Conservation (phyloP, 2,888 invertebrate genomes). For the Tupiocoris notatus region DNA sequence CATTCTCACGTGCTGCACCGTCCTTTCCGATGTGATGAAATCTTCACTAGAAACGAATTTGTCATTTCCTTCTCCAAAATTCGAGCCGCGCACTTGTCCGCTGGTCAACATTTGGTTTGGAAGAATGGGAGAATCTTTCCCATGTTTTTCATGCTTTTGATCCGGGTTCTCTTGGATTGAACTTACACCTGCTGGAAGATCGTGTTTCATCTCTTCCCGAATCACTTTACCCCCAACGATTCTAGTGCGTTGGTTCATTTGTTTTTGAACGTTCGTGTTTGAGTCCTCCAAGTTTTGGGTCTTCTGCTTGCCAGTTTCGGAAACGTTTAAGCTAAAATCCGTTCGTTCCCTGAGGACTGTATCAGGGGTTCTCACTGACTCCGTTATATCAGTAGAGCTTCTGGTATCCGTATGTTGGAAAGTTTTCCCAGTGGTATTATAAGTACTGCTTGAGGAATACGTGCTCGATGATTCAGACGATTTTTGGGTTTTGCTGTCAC, state of each 20-base stretch:
- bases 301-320: too few species aligned
- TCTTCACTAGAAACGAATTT: background rate
- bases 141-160: background rate
- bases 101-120: background rate
- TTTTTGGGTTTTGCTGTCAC: too few species aligned
- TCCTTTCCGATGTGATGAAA: background rate
- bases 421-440: too few species aligned
- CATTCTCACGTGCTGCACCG: background rate
- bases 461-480: too few species aligned
- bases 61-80: background rate
- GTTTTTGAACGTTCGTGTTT: background rate
- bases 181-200: background rate
- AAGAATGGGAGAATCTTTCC: background rate
- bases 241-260: conserved; percentile 16
- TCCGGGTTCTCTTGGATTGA: background rate
- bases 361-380: too few species aligned
- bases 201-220: background rate
- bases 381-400: too few species aligned
- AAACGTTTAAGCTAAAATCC: too few species aligned
- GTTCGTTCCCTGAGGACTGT: too few species aligned
- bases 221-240: conserved; percentile 47
- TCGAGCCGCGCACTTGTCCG: background rate
- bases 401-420: too few species aligned
- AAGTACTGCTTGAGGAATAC: too few species aligned
- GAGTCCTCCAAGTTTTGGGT: too few species aligned